Conservation (phyloP, 2,888 invertebrate species). For the Drosophila mimetica region DNA sequence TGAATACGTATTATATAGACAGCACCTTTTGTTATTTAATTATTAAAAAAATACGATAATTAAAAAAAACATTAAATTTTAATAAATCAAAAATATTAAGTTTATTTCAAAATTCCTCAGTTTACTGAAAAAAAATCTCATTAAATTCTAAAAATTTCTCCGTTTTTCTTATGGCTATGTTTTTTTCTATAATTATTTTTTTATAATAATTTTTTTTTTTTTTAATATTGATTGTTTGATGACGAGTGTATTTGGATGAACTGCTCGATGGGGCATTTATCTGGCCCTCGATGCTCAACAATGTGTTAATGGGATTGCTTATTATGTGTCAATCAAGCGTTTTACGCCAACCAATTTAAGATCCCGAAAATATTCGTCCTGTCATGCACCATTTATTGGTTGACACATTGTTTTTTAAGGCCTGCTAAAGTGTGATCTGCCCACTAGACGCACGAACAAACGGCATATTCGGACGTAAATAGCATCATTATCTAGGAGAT, state of each 20-base stretch:
- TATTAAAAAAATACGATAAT: too few species aligned
- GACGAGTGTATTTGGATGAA: conserved; percentile 41
- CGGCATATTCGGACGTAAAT: conserved; percentile 28
- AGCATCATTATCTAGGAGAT: conserved; percentile 47
- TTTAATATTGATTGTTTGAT: conserved; percentile 4
- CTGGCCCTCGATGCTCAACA: conserved; percentile 40
- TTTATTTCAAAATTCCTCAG: too few species aligned
- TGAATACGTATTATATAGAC: too few species aligned
- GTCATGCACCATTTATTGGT: conserved; percentile 63
- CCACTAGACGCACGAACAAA: not conserved
- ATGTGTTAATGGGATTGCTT: conserved; percentile 70
- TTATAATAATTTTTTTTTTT: too few species aligned
- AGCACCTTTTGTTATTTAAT: too few species aligned
- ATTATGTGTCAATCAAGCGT: conserved; percentile 57
- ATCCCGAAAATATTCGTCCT: conserved; percentile 17
- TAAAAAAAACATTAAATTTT: too few species aligned
- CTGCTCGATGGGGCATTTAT: conserved; percentile 41
- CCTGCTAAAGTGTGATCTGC: conserved; percentile 22
- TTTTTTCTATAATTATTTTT: too few species aligned
- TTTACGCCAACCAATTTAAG: conserved; percentile 4
- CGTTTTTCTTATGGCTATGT: too few species aligned
- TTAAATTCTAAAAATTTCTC: too few species aligned
- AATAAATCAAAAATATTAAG: too few species aligned
- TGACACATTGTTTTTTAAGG: conserved; percentile 56
- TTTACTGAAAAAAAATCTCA: too few species aligned